phyloP scores from a whole-genome alignment of 1,140 invertebrate genomes.

The Chrysomallon squamiferum region DNA sequence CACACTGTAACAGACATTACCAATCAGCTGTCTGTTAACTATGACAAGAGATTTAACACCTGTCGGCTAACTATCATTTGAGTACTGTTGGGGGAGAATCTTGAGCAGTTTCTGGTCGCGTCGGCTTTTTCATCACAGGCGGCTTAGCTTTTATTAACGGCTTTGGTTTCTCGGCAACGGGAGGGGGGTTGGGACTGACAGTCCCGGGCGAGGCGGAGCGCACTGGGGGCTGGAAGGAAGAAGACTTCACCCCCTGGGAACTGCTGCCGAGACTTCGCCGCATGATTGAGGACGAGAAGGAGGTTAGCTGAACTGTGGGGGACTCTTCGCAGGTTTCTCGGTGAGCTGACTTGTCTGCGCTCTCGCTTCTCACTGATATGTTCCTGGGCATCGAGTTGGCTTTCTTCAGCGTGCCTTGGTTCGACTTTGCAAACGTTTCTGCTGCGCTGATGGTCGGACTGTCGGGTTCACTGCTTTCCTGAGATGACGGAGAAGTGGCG shows the following conservation, averaged over 20 bases:
- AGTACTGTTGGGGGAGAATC: constrained; percentile 1
- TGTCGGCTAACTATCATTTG: no score
- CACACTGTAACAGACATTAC: no score
- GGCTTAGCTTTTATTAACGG: constrained; percentile 78
- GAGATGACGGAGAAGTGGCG: constrained; percentile 31
- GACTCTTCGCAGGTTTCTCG: constrained; percentile 8
- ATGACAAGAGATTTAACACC: no score
- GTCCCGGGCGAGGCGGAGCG: neutral
- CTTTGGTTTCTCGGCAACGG: constrained; percentile 68
- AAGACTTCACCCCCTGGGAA: neutral
- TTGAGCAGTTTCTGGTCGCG: constrained; percentile 39
- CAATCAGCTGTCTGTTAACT: no score
- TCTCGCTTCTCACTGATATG: constrained; percentile 10
- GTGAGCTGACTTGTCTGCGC: neutral
- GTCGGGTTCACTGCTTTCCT: constrained; percentile 45
- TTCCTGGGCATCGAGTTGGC: constrained; percentile 57
- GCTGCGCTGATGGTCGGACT: constrained; percentile 53
- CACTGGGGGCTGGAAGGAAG: neutral
- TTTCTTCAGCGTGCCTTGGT: constrained; percentile 84
- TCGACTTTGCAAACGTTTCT: constrained; percentile 64
- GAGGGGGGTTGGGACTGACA: constrained; percentile 25
- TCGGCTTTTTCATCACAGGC: constrained; percentile 75
- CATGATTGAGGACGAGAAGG: constrained; percentile 7
- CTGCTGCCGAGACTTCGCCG: constrained; percentile 5
- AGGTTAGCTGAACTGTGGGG: constrained; percentile 6